phyloP scores from a whole-genome alignment of 1,140 invertebrate species.

The Lordiphosa collinella region DNA sequence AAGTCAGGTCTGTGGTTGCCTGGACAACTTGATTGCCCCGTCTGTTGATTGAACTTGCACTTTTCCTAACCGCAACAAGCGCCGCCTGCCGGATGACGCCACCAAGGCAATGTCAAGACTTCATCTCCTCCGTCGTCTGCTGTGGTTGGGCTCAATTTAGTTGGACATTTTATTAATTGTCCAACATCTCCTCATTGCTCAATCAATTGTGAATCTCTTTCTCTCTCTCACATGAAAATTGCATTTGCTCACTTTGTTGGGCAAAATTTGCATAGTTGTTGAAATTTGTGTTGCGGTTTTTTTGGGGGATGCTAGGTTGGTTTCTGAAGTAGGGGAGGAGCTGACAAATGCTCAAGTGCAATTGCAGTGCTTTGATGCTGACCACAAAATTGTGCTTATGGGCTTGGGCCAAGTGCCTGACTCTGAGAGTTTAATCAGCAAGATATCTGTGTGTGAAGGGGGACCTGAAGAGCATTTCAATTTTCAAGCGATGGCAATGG shows the following conservation, averaged over 20 bases:
- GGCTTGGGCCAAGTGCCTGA: conserved; percentile 7
- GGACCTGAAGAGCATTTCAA: too few relatives aligned
- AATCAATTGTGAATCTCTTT: conserved; percentile 47
- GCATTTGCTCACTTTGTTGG: conserved; percentile 42
- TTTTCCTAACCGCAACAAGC: conserved; percentile 20
- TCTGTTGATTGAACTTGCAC: conserved; percentile 46
- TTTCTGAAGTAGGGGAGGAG: background rate
- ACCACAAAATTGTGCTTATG: conserved; percentile 39
- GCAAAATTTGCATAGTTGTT: conserved; percentile 37
- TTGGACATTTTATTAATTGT: conserved; percentile 72
- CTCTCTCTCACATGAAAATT: conserved; percentile 17
- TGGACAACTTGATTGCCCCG: conserved; percentile 23
- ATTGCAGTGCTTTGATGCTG: conserved; percentile 4
- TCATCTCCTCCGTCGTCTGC: conserved; percentile 20
- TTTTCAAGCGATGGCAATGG: background rate
- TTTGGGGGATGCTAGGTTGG: background rate
- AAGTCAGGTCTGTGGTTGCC: conserved; percentile 36
- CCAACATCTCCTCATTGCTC: conserved; percentile 31
- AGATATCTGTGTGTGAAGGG: background rate
- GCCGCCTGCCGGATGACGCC: conserved; percentile 38
- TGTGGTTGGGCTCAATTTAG: conserved; percentile 59
- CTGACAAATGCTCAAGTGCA: conserved; percentile 1
- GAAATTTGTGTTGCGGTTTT: conserved; percentile 55
- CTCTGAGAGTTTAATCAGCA: background rate
- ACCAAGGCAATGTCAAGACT: conserved; percentile 38